phyloP scores from a whole-genome alignment of 2,113 vertebrate genomes.

The Phaethon lepturus region DNA sequence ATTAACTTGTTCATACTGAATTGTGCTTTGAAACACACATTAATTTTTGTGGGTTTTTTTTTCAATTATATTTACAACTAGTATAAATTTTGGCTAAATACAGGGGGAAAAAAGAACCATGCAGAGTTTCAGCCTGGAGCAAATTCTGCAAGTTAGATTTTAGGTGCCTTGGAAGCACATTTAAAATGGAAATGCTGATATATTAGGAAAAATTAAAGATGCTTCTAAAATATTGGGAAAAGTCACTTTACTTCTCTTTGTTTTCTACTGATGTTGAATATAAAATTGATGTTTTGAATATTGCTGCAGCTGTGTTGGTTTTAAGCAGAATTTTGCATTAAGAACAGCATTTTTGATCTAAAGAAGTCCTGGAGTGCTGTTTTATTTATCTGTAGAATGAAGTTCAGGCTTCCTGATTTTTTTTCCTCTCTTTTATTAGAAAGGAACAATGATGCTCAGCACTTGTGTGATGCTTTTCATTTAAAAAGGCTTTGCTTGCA shows the following conservation, averaged over 20 bases:
- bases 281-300: conserved; percentile 39
- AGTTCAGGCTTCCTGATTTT: not conserved
- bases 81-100: not conserved
- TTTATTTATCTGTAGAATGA: conserved; percentile 29
- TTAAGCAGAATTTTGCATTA: conserved; percentile 22
- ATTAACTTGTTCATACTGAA: not conserved
- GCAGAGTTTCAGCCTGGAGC: conserved; percentile 42
- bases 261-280: conserved; percentile 7
- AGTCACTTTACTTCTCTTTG: not conserved
- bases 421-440: not conserved
- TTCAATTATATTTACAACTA: not conserved
- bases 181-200: conserved; percentile 32
- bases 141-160: not conserved
- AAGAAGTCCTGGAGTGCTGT: not conserved
- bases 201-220: not conserved
- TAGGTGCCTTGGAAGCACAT: not conserved
- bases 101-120: not conserved
- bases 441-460: conserved; percentile 39
- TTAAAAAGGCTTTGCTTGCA: conserved; percentile 36
- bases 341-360: conserved; percentile 48
- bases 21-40: not conserved
- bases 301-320: not conserved
- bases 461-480: conserved; percentile 25
- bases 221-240: not conserved
- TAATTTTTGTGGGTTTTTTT: not conserved